Percentiles rank a stretch among this genome's conserved stretches.
These are phyloP conservation scores for Drosophila athabasca DNA, from an alignment of 1,140 invertebrate species.

Conservation along the genomic window DNA sequence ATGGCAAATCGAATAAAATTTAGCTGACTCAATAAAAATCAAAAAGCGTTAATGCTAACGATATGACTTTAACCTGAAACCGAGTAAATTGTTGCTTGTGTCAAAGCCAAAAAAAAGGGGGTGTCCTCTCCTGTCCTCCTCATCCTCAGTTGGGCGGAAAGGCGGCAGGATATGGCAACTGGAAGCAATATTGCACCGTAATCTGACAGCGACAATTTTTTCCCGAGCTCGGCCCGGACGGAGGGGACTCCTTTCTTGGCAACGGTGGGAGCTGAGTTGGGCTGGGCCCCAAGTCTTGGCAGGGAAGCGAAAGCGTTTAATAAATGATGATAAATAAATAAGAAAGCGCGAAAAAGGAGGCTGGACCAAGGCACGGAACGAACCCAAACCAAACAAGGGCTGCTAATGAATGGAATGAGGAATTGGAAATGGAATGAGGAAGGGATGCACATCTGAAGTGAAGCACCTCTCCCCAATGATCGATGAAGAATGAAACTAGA, in stretches of 20 bases:
- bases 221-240: constrained; percentile 24
- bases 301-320: constrained; percentile 51
- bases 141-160: constrained; percentile 58
- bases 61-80: constrained; percentile 83
- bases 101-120: constrained; percentile 64
- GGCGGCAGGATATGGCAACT: constrained; percentile 75
- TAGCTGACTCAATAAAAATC: constrained; percentile 84
- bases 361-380: constrained; percentile 30
- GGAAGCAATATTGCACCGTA: constrained; percentile 80
- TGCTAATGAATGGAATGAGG: constrained; percentile 50
- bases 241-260: constrained; percentile 61
- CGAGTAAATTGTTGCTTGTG: constrained; percentile 80
- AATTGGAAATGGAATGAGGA: no score
- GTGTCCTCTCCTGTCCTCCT: constrained; percentile 7
- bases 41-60: constrained; percentile 84
- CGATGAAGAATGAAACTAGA: constrained; percentile 17
- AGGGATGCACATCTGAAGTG: background rate
- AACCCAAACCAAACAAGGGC: constrained; percentile 30
- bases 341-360: constrained; percentile 59
- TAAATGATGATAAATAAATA: constrained; percentile 81
- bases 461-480: constrained; percentile 17
- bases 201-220: constrained; percentile 80
- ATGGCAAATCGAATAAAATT: constrained; percentile 83
- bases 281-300: constrained; percentile 47
- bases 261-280: constrained; percentile 2